Conservation (phyloP, 1,140 invertebrate species). For the Rhynchophorus ferrugineus region DNA sequence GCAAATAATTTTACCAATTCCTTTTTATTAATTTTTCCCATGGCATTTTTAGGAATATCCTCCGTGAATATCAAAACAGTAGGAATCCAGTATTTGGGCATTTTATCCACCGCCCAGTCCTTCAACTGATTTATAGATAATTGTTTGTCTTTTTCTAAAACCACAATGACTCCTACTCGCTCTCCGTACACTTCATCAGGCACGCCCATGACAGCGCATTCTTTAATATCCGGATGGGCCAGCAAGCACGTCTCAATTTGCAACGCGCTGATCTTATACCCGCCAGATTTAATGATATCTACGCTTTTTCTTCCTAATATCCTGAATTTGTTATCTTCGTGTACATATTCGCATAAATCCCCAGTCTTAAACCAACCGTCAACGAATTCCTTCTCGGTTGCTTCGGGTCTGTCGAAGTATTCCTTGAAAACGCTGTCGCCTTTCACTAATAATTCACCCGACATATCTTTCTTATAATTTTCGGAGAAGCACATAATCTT, state of each 20-base stretch:
- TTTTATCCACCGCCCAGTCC: conserved; percentile 46
- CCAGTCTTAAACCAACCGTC: conserved; percentile 87
- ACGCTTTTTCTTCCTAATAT: conserved; percentile 78
- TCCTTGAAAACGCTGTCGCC: conserved; percentile 69
- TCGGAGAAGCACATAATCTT: conserved; percentile 8
- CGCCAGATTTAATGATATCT: conserved; percentile 86
- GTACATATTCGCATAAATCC: conserved; percentile 40
- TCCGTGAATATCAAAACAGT: conserved; percentile 52
- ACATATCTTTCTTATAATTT: conserved; percentile 2
- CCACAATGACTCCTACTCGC: conserved; percentile 64
- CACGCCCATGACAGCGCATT: conserved; percentile 74
- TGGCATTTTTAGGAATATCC: conserved; percentile 59
- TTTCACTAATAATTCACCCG: conserved; percentile 67
- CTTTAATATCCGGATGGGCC: conserved; percentile 63
- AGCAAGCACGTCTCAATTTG: conserved; percentile 78
- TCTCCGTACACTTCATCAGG: conserved; percentile 75
- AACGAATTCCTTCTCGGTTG: conserved; percentile 64
- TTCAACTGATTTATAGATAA: conserved; percentile 51
- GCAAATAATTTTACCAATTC: conserved; percentile 35
- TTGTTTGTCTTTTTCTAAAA: conserved; percentile 46
- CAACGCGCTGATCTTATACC: conserved; percentile 77
- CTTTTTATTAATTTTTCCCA: conserved; percentile 76
- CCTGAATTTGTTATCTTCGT: conserved; percentile 59
- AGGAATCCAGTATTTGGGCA: conserved; percentile 57
- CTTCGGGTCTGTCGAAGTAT: conserved; percentile 71